Evolutionary conservation across 2,113 vertebrate species (phyloP).

Genomic region (Albula goreensis): DNA sequence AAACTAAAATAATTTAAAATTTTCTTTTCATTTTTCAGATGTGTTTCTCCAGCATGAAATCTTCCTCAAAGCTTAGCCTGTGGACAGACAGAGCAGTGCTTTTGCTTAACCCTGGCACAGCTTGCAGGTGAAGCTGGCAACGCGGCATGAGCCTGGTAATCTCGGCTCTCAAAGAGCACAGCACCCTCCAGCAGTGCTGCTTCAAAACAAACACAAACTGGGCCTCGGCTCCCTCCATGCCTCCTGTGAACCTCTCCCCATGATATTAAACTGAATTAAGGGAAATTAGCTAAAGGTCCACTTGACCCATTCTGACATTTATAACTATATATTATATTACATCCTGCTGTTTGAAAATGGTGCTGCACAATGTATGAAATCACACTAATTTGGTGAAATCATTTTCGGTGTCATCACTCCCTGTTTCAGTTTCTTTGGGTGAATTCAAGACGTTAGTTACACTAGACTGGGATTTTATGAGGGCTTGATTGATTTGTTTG

Average conservation of each 20-base stretch:
- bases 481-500: too few species aligned
- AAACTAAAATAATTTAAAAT: too few species aligned
- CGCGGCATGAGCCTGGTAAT: neutral
- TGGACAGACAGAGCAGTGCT: neutral
- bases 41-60: neutral
- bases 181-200: neutral
- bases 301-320: too few species aligned
- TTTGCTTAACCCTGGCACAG: neutral
- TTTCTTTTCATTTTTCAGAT: neutral
- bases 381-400: too few species aligned
- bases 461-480: too few species aligned
- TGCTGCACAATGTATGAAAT: too few species aligned
- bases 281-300: too few species aligned
- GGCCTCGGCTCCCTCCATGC: neutral
- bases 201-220: neutral
- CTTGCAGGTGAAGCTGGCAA: neutral
- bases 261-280: constrained; percentile 22
- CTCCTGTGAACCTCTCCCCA: constrained; percentile 4
- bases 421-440: too few species aligned
- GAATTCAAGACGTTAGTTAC: too few species aligned
- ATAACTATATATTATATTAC: too few species aligned
- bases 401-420: too few species aligned
- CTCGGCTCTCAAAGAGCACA: neutral
- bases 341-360: too few species aligned
- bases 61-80: neutral